Evolutionary conservation across 1,140 invertebrate species (phyloP).

Genomic region (Hydropsyche tenuis): DNA sequence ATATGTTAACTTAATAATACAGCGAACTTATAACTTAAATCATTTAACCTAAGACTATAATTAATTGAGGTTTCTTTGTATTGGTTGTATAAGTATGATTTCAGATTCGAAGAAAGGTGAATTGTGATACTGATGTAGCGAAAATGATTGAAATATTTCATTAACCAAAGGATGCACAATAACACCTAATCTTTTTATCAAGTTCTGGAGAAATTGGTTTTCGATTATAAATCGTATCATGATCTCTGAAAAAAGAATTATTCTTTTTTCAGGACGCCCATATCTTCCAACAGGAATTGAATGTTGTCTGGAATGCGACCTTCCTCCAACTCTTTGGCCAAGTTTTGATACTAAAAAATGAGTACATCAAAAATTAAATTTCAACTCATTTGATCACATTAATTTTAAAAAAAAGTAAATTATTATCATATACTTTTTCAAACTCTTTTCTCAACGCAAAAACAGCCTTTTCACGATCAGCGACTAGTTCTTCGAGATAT

Average conservation of each 20-base stretch:
- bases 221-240: background rate
- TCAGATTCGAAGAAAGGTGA: background rate
- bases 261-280: constrained; percentile 69
- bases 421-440: constrained; percentile 72
- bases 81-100: constrained; percentile 16
- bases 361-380: constrained; percentile 17
- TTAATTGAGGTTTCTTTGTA: constrained; percentile 8
- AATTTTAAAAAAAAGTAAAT: background rate
- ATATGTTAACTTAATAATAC: background rate
- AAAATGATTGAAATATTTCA: background rate
- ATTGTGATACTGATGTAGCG: background rate
- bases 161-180: constrained; percentile 6
- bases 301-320: constrained; percentile 79
- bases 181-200: background rate
- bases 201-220: background rate
- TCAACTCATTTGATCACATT: too few relatives aligned
- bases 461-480: constrained; percentile 93
- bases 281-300: constrained; percentile 75
- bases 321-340: constrained; percentile 80
- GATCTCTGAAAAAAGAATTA: constrained; percentile 46
- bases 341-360: constrained; percentile 76
- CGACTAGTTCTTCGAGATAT: constrained; percentile 94
- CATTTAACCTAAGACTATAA: background rate
- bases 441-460: constrained; percentile 87
- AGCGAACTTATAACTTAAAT: constrained; percentile 1